Conservation (phyloP, 1,140 invertebrate genomes). For the Pachypsylla venusta region DNA sequence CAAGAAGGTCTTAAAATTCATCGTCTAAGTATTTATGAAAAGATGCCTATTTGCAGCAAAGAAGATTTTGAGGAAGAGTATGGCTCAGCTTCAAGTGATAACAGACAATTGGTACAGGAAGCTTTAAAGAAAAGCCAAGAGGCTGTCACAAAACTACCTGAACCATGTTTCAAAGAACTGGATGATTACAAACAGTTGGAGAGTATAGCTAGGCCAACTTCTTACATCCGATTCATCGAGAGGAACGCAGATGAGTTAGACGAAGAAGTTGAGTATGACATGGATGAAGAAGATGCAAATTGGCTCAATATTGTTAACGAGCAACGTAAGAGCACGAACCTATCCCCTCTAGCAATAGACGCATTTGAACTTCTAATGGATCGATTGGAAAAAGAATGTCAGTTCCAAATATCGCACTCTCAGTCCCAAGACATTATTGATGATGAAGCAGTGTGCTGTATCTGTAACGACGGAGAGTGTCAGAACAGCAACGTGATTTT, state of each 20-base stretch:
- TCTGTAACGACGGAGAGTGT: slow-evolving; percentile 89
- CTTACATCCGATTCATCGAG: slow-evolving; percentile 84
- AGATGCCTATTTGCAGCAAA: slow-evolving; percentile 41
- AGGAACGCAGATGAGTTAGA: slow-evolving; percentile 87
- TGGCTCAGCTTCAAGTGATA: slow-evolving; percentile 5
- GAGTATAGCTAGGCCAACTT: slow-evolving; percentile 59
- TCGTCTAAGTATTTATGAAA: slow-evolving; percentile 41
- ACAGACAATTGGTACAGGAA: background rate
- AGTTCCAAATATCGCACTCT: slow-evolving; percentile 41
- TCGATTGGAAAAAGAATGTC: slow-evolving; percentile 91
- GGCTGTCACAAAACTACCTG: slow-evolving; percentile 45
- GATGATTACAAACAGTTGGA: slow-evolving; percentile 62
- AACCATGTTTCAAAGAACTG: slow-evolving; percentile 64
- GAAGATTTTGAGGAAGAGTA: slow-evolving; percentile 39
- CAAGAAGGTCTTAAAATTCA: slow-evolving; percentile 59
- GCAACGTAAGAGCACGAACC: slow-evolving; percentile 45
- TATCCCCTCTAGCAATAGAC: slow-evolving; percentile 59
- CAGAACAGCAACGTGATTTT: slow-evolving; percentile 91
- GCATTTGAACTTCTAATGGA: slow-evolving; percentile 92
- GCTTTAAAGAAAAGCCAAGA: slow-evolving; percentile 21
- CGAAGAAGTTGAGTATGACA: slow-evolving; percentile 87
- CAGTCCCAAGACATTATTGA: slow-evolving; percentile 45
- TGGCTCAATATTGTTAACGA: slow-evolving; percentile 85
- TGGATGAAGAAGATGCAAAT: slow-evolving; percentile 91
- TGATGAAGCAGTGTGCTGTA: slow-evolving; percentile 96